A percentile compares a stretch with the other conserved stretches of the same genome.
phyloP scores from a whole-genome alignment of 2,888 invertebrate genomes.

The Leucania comma region DNA sequence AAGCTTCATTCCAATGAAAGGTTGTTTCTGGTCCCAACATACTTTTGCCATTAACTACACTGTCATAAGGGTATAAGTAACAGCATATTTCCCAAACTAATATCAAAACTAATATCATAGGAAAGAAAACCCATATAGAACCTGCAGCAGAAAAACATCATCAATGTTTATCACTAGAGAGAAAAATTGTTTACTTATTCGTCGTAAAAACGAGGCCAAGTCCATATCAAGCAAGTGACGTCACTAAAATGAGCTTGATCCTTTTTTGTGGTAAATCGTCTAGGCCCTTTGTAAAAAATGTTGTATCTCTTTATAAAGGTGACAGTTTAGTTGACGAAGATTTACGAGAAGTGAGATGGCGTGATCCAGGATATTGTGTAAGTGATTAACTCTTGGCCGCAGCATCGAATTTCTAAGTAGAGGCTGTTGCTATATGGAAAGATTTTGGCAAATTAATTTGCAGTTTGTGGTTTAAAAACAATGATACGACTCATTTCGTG shows the following conservation, averaged over 20 bases:
- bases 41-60: conserved; percentile 37
- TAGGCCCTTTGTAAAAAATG: conserved; percentile 66
- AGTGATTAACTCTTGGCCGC: conserved; percentile 72
- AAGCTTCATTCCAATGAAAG: conserved; percentile 35
- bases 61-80: conserved; percentile 16
- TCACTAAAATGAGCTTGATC: conserved; percentile 56
- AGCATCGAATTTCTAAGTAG: conserved; percentile 52
- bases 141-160: conserved; percentile 34
- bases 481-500: too few species aligned
- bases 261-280: conserved; percentile 59
- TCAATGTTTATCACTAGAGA: conserved; percentile 44
- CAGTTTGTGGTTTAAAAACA: background rate
- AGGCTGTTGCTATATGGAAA: conserved; percentile 25
- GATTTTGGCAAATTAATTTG: background rate
- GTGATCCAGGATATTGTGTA: conserved; percentile 68
- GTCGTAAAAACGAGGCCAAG: conserved; percentile 49
- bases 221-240: conserved; percentile 47
- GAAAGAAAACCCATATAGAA: conserved; percentile 18
- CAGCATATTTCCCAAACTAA: conserved; percentile 28
- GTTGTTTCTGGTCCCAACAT: conserved; percentile 12
- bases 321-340: conserved; percentile 79
- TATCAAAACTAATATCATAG: conserved; percentile 27
- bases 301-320: conserved; percentile 78
- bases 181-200: conserved; percentile 45
- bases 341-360: conserved; percentile 72